These are phyloP conservation scores for Boloria euphrosyne DNA, from an alignment of 2,888 invertebrate species.

Conservation along the genomic window DNA sequence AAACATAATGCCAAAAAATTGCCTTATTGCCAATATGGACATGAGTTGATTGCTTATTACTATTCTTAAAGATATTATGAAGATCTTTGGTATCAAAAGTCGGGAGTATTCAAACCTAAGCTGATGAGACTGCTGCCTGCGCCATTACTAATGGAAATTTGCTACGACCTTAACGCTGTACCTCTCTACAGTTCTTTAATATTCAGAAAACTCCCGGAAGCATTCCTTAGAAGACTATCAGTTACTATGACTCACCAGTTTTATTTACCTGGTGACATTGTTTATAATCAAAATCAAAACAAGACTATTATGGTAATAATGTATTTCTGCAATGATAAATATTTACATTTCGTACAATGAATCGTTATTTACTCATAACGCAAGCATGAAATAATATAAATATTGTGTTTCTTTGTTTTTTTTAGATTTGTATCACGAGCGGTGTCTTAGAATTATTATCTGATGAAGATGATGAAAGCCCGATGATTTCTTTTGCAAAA, in stretches of 20 bases:
- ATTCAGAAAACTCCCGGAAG: constrained; percentile 78
- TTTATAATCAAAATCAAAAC: constrained; percentile 75
- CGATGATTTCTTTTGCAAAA: constrained; percentile 77
- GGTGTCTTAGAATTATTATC: constrained; percentile 77
- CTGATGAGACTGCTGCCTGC: constrained; percentile 68
- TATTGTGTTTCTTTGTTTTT: constrained; percentile 26
- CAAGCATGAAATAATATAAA: constrained; percentile 24
- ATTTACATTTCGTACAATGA: constrained; percentile 39
- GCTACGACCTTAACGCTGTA: constrained; percentile 77
- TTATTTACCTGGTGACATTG: constrained; percentile 77
- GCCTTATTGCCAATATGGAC: no score
- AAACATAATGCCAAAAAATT: no score
- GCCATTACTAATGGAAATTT: constrained; percentile 78
- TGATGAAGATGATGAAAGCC: constrained; percentile 79
- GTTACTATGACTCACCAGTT: constrained; percentile 78
- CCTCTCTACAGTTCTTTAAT: constrained; percentile 76
- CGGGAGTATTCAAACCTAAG: constrained; percentile 73
- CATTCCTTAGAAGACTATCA: constrained; percentile 77
- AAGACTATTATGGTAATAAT: constrained; percentile 77
- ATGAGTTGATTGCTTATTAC: neutral
- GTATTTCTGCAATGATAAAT: constrained; percentile 38
- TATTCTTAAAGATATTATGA: constrained; percentile 68
- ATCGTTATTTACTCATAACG: constrained; percentile 32
- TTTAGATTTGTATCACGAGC: constrained; percentile 73
- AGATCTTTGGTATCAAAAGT: constrained; percentile 79